phyloP scores from a whole-genome alignment of 2,113 vertebrate species.

The Notothenia coriiceps region DNA sequence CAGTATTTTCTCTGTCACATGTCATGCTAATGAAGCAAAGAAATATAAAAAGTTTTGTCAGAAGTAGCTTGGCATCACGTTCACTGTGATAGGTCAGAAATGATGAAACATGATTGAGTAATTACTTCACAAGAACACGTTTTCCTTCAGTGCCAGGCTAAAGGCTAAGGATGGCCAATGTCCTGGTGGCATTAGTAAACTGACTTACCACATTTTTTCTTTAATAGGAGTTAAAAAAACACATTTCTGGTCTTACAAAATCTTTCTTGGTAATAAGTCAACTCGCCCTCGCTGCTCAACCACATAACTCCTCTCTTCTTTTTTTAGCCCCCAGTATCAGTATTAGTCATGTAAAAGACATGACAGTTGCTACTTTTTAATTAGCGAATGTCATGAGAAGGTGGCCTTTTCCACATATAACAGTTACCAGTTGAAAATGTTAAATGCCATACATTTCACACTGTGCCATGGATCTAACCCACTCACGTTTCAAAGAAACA shows the following conservation, averaged over 20 bases:
- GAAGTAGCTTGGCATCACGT: neutral
- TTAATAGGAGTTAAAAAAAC: neutral
- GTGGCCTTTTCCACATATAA: neutral
- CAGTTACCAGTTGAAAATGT: neutral
- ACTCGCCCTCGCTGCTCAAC: conserved; percentile 7
- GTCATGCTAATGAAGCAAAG: conserved; percentile 3
- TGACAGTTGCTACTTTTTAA: neutral
- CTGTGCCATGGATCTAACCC: neutral
- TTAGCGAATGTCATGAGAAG: neutral
- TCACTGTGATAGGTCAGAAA: neutral
- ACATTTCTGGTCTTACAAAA: neutral
- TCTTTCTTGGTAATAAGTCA: neutral
- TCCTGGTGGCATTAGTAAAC: conserved; percentile 1
- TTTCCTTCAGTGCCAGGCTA: conserved; percentile 1
- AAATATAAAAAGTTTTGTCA: neutral
- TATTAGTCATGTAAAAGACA: neutral
- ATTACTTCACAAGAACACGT: neutral
- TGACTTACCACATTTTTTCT: neutral
- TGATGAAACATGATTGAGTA: neutral
- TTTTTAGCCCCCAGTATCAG: neutral
- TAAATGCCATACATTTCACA: conserved; percentile 4
- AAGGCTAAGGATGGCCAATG: neutral
- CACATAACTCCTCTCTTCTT: neutral
- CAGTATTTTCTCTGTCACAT: neutral
- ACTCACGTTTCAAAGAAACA: neutral